Conservation (phyloP, 2,888 invertebrate genomes). For the Cremastinae sp. region DNA sequence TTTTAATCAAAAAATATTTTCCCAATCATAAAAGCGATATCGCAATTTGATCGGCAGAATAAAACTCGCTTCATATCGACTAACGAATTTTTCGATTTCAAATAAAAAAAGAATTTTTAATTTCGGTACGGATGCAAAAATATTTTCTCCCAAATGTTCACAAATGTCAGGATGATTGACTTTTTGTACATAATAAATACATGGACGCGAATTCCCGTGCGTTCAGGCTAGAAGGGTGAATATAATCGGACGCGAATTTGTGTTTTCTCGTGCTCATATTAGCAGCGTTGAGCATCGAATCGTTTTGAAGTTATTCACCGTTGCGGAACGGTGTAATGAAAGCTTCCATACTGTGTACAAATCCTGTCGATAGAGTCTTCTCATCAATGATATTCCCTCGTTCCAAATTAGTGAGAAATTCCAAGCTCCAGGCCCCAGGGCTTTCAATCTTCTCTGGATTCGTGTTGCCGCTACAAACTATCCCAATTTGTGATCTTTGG, state of each 20-base stretch:
- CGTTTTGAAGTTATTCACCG: conserved; percentile 67
- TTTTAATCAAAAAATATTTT: too few species aligned
- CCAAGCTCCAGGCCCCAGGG: not conserved
- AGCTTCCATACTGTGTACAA: conserved; percentile 39
- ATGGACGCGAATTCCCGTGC: conserved; percentile 13
- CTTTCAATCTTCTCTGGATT: conserved; percentile 14
- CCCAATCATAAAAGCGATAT: too few species aligned
- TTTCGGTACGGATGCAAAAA: too few species aligned
- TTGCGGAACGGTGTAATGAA: conserved; percentile 66
- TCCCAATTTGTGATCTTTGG: conserved; percentile 6
- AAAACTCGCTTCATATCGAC: too few species aligned
- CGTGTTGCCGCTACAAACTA: not conserved
- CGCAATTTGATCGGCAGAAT: too few species aligned
- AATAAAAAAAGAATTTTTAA: too few species aligned
- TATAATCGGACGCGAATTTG: not conserved
- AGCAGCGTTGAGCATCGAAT: conserved; percentile 38
- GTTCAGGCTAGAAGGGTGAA: conserved; percentile 13
- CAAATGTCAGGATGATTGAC: too few species aligned
- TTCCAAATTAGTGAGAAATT: conserved; percentile 52
- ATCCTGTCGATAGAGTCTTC: conserved; percentile 58
- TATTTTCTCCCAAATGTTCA: too few species aligned
- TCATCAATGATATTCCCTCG: conserved; percentile 31
- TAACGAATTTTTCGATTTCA: too few species aligned
- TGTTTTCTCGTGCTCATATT: not conserved
- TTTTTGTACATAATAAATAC: too few species aligned